Evolutionary conservation across 2,888 invertebrate genomes (phyloP), one percentile per base, ranked within the genome.

Genomic region (Eupithecia subfuscata): DNA sequence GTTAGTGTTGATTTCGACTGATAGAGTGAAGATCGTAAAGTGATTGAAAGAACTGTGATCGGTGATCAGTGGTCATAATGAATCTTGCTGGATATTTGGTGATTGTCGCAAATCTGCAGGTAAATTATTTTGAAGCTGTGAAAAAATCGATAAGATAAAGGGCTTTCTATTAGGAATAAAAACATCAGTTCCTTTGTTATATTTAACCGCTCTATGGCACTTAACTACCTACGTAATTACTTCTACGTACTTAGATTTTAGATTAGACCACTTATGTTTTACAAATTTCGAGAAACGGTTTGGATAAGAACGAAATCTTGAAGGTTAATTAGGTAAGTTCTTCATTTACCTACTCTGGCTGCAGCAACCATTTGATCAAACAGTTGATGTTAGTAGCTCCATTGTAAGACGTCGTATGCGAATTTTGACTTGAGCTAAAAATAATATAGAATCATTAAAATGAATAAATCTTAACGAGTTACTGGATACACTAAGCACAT

Each of bases 21-120:
- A 7, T 30, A 67, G 40, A 16, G 65, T 34, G 30, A 25, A 40
- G 11, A 67, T 22, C 40, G 12, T 40, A 12, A 40, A 67, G 67
- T 40, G 67, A 65, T 65, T 9, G 18, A 34, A 22, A n/a, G 18
- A 40, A n/a, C 14, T 68, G 40, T 68, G 12, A 34, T 64, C 48
- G 63, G 74, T 56, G 30, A 70, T 48, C 18, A 34, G 74, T 56
- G 30, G 34, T 83, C 79, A 82, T 86, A 69, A 84, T 89, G 84
- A 82, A 86, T 80, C 56, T 87, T 1, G 60, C 87, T 69, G 88
- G 82, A 70, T 88, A 85, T 82, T 79, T 88, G 52, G 70, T 90
- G 18, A 82, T 87, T 5, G 74, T 90, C 9, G 77, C 83, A n/a
- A 87, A 87, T 82, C 30, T 90, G 11, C 84, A 85, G 83, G 90